phyloP scores from a whole-genome alignment of 2,888 invertebrate species.

The Arctia plantaginis region DNA sequence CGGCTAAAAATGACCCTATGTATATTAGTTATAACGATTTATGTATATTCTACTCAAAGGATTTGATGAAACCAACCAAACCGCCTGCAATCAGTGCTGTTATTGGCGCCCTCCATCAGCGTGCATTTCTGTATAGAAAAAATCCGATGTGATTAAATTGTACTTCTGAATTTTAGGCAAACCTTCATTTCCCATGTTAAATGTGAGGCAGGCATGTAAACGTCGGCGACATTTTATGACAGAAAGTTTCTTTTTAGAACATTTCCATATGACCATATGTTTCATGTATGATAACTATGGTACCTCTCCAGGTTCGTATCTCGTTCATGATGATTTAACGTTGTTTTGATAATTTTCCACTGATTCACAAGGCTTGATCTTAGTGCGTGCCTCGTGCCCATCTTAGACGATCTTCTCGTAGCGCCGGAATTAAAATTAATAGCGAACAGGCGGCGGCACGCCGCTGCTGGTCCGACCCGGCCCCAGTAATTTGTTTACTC shows the following conservation, averaged over 20 bases:
- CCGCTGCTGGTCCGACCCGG: conserved; percentile 69
- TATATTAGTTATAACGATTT: background rate
- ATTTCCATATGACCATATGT: too few species aligned
- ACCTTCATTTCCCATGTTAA: background rate
- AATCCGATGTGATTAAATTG: conserved; percentile 16
- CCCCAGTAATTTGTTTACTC: conserved; percentile 84
- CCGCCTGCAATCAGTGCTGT: conserved; percentile 47
- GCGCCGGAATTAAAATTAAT: conserved; percentile 85
- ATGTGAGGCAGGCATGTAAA: background rate
- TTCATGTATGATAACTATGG: background rate
- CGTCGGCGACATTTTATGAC: background rate
- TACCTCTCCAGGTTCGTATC: conserved; percentile 3
- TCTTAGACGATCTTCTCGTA: conserved; percentile 80
- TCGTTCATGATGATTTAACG: conserved; percentile 28
- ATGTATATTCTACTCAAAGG: background rate
- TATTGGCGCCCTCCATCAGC: conserved; percentile 48
- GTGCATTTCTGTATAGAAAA: conserved; percentile 28
- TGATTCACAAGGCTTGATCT: conserved; percentile 49
- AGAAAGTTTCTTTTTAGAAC: background rate
- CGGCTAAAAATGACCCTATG: background rate
- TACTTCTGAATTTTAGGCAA: background rate
- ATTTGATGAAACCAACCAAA: conserved; percentile 34
- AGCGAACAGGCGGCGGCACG: conserved; percentile 75
- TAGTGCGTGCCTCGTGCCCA: conserved; percentile 78
- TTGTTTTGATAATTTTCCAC: conserved; percentile 44